Base-by-base conservation (phyloP, 2,113 vertebrate species). In the Rhea pennata region DNA sequence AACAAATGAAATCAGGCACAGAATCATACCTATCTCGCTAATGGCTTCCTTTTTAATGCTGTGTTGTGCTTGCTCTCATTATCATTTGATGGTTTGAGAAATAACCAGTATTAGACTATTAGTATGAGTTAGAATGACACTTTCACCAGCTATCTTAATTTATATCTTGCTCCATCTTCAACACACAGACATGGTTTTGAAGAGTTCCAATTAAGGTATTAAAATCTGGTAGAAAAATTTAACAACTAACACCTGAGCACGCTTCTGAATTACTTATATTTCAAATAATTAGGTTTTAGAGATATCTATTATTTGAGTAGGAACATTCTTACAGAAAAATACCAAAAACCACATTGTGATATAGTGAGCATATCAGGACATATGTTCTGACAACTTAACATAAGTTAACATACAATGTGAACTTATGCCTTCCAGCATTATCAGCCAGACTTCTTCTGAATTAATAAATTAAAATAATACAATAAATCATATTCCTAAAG, bases 1-100 rank as follows among this genome's bases (percentile, higher is more conserved):
- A 96, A 94, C 67, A 93, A 90, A 92, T 48, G 1, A 92, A 92
- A 86, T 94, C 58, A 72, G 51, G 56, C 56, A 61, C 65, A 87
- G 83, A 94, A 78, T 77, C 62, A 83, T 22, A 69, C 69, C 72
- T 87, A 53, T 40, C 51, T 92, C 19, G 46, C 51, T 83, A 74
- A 53, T 6, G 1, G 11, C 22, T 81, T 83, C 71, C 24, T 69
- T 84, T 93, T 95, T 72, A 88, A 78, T 69, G 24, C 15, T 84
- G 10, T 51, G 66, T 84, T 95, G 11, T 26, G 53, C 15, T 69
- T 88, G 8, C 31, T 80, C 20, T 64, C 48, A 94, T 93, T 87
- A 95, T 87, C 66, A 31, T 88, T 92, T 79, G 12, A 54, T 58
- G 22, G 51, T 46, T 23, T 90, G 70, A 50, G 39, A 88, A 77